phyloP scores from a whole-genome alignment of 1,140 invertebrate species.

The Charaxes varanes region DNA sequence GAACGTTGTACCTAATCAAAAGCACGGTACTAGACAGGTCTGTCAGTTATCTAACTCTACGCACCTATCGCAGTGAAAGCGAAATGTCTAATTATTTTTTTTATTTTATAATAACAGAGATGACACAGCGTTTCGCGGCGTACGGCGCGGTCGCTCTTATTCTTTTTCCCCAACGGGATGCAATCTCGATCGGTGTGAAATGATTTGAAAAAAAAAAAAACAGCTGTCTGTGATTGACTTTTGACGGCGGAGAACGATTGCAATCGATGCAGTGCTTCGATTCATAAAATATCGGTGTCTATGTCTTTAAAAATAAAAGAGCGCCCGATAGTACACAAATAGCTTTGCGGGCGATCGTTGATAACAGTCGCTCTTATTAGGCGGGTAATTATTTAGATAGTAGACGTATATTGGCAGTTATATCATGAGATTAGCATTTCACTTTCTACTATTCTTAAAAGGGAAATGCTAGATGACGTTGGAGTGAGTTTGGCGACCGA shows the following conservation, averaged over 20 bases:
- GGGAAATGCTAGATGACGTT: conserved; percentile 7
- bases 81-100: conserved; percentile 63
- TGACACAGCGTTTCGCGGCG: conserved; percentile 57
- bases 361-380: conserved; percentile 31
- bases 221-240: conserved; percentile 43
- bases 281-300: conserved; percentile 28
- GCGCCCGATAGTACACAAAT: conserved; percentile 27
- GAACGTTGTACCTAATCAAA: conserved; percentile 47
- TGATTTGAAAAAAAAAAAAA: conserved; percentile 35
- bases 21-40: conserved; percentile 48
- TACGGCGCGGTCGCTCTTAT: conserved; percentile 31
- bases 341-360: conserved; percentile 26
- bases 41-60: conserved; percentile 56
- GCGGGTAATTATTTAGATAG: conserved; percentile 26
- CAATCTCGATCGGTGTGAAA: conserved; percentile 41
- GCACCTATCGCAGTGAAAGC: conserved; percentile 60
- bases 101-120: conserved; percentile 57
- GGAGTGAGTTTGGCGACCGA: too few species aligned
- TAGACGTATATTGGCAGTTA: conserved; percentile 22
- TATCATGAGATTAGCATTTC: conserved; percentile 25
- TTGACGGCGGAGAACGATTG: conserved; percentile 27
- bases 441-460: conserved; percentile 21
- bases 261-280: conserved; percentile 23
- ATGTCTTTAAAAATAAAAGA: conserved; percentile 25
- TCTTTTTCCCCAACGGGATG: conserved; percentile 19